Percentiles rank a stretch among this genome's conserved stretches.
Conservation (phyloP, 1,140 invertebrate genomes). For the Caligus rogercresseyi region DNA sequence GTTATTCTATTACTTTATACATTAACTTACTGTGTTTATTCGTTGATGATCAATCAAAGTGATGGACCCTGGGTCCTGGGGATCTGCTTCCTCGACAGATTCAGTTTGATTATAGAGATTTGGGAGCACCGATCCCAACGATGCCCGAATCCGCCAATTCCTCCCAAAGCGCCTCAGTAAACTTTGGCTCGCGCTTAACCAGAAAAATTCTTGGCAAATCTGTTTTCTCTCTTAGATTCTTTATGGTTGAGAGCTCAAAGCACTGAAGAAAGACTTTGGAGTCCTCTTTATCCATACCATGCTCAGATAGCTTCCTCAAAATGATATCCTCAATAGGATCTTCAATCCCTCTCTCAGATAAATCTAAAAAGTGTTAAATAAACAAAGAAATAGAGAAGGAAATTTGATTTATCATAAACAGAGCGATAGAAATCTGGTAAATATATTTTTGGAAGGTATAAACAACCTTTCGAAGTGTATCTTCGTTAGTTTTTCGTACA, state of each 20-base stretch:
- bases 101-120: background rate
- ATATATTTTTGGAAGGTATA: too few relatives aligned
- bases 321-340: background rate
- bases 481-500: too few relatives aligned
- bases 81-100: background rate
- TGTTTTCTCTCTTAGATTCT: conserved; percentile 3
- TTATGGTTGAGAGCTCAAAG: conserved; percentile 3
- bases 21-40: background rate
- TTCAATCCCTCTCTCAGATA: background rate
- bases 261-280: background rate
- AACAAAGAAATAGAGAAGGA: too few relatives aligned
- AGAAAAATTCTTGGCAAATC: background rate
- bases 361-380: too few relatives aligned
- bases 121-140: background rate
- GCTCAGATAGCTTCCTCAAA: background rate
- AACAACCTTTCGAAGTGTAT: too few relatives aligned
- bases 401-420: too few relatives aligned
- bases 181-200: background rate
- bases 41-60: background rate
- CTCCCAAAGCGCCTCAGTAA: background rate
- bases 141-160: background rate
- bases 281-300: background rate
- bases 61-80: background rate
- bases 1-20: too few relatives aligned
- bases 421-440: too few relatives aligned